These are phyloP conservation scores for Panurus biarmicus DNA, from an alignment of 2,113 vertebrate species.

Conservation along the genomic window DNA sequence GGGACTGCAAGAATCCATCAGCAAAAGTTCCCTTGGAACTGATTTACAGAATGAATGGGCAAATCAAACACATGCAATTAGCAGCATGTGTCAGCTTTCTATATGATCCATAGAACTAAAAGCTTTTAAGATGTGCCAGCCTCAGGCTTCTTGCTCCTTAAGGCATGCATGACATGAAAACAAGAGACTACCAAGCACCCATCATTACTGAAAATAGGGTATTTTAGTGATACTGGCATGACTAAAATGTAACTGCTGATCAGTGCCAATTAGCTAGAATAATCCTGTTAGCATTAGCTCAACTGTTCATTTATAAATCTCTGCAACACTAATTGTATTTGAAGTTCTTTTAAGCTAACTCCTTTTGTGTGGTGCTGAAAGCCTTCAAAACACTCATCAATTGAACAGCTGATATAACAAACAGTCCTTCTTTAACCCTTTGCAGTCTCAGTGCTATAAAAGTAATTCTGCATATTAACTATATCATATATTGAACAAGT, in stretches of 20 bases:
- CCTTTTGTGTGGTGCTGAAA: conserved; percentile 15
- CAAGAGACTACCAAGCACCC: neutral
- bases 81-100: conserved; percentile 21
- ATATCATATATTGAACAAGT: neutral
- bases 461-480: neutral
- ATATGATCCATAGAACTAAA: neutral
- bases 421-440: neutral
- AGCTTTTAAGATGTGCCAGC: neutral
- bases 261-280: conserved; percentile 50
- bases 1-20: conserved; percentile 29
- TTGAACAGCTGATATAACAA: conserved; percentile 28
- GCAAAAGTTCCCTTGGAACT: conserved; percentile 29
- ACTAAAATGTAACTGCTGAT: conserved; percentile 47
- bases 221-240: conserved; percentile 17
- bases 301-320: conserved; percentile 37
- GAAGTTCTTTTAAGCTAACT: conserved; percentile 15
- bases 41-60: conserved; percentile 48
- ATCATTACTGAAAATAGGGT: neutral
- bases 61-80: conserved; percentile 32
- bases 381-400: conserved; percentile 7
- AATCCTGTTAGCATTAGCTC: conserved; percentile 52
- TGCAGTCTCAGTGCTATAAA: neutral
- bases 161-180: neutral
- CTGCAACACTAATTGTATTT: conserved; percentile 20
- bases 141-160: conserved; percentile 24